Percentiles rank a stretch among this genome's conserved stretches.
Conservation (phyloP, 2,113 vertebrate genomes). For the Cinclus cinclus region DNA sequence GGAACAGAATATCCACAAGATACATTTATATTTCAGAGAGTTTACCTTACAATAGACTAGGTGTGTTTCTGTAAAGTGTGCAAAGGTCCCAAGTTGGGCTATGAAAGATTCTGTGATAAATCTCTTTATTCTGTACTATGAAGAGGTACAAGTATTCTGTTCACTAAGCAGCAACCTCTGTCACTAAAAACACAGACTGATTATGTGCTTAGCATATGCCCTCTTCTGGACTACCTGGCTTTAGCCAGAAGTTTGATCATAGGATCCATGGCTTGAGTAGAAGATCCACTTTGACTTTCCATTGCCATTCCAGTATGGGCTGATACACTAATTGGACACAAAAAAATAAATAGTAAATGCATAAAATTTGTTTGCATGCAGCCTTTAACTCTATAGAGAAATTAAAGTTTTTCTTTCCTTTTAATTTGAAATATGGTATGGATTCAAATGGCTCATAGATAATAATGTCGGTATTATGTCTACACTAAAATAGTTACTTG, state of each 20-base stretch:
- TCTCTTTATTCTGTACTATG: neutral
- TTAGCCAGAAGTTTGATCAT: neutral
- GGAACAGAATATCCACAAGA: neutral
- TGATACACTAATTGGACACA: neutral
- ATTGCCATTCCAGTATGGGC: neutral
- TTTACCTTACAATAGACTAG: neutral
- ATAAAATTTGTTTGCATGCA: neutral
- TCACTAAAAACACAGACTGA: neutral
- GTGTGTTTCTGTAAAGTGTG: neutral
- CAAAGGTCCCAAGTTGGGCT: neutral
- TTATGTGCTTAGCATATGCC: neutral
- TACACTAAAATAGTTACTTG: slow-evolving; percentile 18
- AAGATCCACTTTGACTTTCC: neutral
- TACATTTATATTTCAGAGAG: neutral
- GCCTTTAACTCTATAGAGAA: neutral
- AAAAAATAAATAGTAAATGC: neutral
- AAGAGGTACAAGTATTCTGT: neutral
- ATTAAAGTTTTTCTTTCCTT: neutral
- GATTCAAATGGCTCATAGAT: neutral
- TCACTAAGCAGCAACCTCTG: neutral
- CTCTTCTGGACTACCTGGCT: neutral
- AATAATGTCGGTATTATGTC: neutral
- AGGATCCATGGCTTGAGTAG: no score
- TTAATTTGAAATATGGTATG: neutral
- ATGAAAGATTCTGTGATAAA: neutral